Conservation (phyloP, 2,113 vertebrate species). For the Dasyprocta punctata region DNA sequence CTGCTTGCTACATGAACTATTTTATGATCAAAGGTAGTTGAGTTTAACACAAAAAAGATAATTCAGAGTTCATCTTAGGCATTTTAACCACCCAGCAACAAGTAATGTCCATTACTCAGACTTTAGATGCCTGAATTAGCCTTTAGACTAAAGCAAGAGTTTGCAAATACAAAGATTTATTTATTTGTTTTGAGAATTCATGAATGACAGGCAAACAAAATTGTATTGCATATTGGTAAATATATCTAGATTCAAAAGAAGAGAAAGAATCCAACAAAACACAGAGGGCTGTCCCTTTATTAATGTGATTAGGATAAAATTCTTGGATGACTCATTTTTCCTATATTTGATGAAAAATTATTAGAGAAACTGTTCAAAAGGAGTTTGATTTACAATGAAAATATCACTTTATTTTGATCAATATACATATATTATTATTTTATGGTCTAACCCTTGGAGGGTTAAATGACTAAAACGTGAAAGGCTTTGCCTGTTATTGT, state of each 20-base stretch:
- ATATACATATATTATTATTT: neutral
- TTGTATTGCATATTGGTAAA: neutral
- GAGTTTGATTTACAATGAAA: neutral
- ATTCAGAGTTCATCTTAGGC: neutral
- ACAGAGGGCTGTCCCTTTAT: neutral
- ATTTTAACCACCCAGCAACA: neutral
- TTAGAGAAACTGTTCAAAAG: neutral
- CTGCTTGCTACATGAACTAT: neutral
- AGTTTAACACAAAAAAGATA: neutral
- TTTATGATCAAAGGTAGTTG: neutral
- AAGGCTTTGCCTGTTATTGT: neutral
- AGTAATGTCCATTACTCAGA: neutral
- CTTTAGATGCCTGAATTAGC: neutral
- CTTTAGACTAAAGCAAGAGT: neutral
- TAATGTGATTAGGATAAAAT: neutral
- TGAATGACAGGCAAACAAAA: neutral
- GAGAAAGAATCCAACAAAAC: neutral
- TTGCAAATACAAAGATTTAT: neutral
- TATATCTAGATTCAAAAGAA: neutral
- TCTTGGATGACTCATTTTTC: neutral
- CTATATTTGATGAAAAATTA: neutral
- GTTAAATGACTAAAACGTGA: neutral
- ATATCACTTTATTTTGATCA: neutral
- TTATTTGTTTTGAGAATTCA: constrained; percentile 1
- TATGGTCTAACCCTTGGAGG: neutral